Conservation (phyloP, 2,888 invertebrate species). For the Callyntrura guangdongensis region DNA sequence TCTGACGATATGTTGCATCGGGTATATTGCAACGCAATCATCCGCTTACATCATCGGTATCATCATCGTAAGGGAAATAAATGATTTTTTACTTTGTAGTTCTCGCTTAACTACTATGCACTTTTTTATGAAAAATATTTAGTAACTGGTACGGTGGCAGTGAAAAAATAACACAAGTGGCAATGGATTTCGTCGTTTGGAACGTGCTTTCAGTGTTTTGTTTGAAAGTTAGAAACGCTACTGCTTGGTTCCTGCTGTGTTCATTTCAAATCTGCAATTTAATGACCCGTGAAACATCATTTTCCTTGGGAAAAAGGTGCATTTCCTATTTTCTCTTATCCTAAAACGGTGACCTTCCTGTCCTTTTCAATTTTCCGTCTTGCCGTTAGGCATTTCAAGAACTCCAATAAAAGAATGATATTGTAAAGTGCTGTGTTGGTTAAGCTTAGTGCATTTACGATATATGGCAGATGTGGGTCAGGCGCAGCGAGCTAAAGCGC, state of each 20-base stretch:
- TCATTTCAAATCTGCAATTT: too few relatives aligned
- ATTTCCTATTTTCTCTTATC: too few relatives aligned
- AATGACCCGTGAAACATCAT: too few relatives aligned
- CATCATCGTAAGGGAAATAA: not conserved
- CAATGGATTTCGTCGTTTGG: too few relatives aligned
- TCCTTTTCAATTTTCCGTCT: not conserved
- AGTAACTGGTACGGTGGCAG: too few relatives aligned
- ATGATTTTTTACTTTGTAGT: not conserved
- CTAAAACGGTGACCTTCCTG: not conserved
- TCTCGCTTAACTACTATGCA: not conserved
- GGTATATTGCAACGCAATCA: not conserved
- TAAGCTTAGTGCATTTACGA: not conserved
- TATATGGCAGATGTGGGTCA: constrained; percentile 17
- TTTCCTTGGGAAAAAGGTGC: too few relatives aligned
- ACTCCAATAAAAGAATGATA: not conserved
- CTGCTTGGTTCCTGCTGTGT: too few relatives aligned
- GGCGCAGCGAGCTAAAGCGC: not conserved
- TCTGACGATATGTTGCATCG: not conserved
- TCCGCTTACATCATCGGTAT: not conserved
- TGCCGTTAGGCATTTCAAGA: not conserved
- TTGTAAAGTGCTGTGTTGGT: not conserved
- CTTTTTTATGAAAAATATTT: too few relatives aligned
- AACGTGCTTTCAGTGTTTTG: too few relatives aligned
- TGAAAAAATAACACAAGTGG: too few relatives aligned
- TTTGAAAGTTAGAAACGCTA: too few relatives aligned